A percentile compares a stretch with the other conserved stretches of the same genome.
Conservation (phyloP, 2,113 vertebrate genomes). For the Carettochelys insculpta region DNA sequence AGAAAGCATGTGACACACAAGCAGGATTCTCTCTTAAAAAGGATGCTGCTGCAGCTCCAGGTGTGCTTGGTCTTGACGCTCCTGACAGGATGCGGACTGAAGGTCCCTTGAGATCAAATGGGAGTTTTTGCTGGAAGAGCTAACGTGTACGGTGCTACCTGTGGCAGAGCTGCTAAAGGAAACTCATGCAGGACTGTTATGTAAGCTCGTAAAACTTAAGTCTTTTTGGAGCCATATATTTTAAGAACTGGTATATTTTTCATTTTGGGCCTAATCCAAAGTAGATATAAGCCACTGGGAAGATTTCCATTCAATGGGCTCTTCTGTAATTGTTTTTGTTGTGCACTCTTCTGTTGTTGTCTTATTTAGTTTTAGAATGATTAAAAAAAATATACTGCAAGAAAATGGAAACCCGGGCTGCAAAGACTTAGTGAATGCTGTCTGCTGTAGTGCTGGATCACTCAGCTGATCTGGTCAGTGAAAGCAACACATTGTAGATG, state of each 20-base stretch:
- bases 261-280: conserved; percentile 45
- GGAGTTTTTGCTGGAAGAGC: accelerated
- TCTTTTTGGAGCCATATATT: conserved; percentile 45
- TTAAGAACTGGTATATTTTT: conserved; percentile 30
- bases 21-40: conserved; percentile 35
- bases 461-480: neutral
- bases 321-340: conserved; percentile 49
- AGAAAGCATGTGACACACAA: conserved; percentile 33
- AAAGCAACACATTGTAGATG: conserved; percentile 19
- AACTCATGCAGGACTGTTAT: conserved; percentile 47
- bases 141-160: neutral
- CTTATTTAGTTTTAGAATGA: conserved; percentile 50
- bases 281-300: conserved; percentile 39
- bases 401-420: conserved; percentile 51
- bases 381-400: conserved; percentile 53
- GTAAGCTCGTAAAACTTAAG: conserved; percentile 56
- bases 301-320: conserved; percentile 19
- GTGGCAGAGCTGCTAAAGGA: conserved; percentile 33
- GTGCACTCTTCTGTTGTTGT: conserved; percentile 19
- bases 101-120: accelerated
- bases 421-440: conserved; percentile 56
- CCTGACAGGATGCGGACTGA: neutral
- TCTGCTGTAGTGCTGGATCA: neutral
- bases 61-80: neutral
- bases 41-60: neutral